phyloP scores from a whole-genome alignment of 2,797 vertebrate genomes.

The Myotis findleyi region DNA sequence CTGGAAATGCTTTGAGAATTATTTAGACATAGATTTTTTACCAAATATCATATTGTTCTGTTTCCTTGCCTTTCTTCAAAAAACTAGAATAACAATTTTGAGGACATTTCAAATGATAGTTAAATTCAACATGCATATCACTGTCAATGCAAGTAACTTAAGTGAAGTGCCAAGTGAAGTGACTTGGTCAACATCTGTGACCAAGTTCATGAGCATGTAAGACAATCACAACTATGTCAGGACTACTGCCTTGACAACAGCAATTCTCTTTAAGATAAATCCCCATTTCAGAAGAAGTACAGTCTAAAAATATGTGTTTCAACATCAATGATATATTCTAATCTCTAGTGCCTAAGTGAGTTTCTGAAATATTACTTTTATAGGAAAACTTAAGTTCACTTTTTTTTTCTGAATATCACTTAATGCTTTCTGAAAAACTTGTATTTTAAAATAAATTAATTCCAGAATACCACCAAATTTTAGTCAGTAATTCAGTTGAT shows the following conservation, averaged over 20 bases:
- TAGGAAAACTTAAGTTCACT: neutral
- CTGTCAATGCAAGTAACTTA: neutral
- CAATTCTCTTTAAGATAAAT: constrained; percentile 39
- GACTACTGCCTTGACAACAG: neutral
- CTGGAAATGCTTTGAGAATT: constrained; percentile 6
- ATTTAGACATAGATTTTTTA: neutral
- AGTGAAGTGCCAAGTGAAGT: constrained; percentile 1
- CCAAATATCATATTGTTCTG: neutral
- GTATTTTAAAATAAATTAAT: constrained; percentile 19
- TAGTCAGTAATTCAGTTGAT: neutral
- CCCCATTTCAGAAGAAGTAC: neutral
- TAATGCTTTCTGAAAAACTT: neutral
- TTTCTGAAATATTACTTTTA: constrained; percentile 32
- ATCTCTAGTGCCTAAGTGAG: neutral
- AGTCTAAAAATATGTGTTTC: neutral
- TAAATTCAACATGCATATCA: neutral
- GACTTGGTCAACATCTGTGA: neutral
- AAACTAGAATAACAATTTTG: neutral
- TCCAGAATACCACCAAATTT: neutral
- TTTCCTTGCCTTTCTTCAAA: neutral
- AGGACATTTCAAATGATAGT: neutral
- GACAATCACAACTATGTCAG: neutral
- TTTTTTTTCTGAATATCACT: neutral
- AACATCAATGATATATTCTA: neutral
- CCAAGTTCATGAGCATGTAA: neutral